Evolutionary conservation across 37 sponge, comb jelly and placozoan species (phyloP), one percentile per base, ranked within the genome.

Genomic region (Eunapius fragilis): DNA sequence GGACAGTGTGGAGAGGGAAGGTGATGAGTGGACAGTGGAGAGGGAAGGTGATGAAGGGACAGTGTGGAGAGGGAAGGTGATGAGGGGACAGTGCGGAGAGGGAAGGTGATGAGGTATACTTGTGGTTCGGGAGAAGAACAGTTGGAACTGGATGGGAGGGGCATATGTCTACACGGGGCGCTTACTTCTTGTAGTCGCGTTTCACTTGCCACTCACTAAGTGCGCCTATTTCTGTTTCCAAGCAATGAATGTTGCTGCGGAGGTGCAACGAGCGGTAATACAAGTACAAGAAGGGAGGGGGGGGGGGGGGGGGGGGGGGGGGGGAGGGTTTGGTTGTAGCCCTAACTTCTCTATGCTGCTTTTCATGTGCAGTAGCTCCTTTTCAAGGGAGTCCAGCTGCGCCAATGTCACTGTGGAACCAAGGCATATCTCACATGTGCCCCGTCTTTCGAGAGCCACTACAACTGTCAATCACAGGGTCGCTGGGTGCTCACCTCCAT

Each of bases 131-230:
- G n/a, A n/a, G n/a, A n/a, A n/a, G n/a, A n/a, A n/a, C n/a, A n/a
- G n/a, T n/a, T n/a, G n/a, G n/a, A n/a, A n/a, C n/a, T n/a, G n/a
- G n/a, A n/a, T n/a, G 78, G n/a, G 78, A 41, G 78, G 48, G 48
- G 38, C 48, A 38, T 78, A 48, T 3, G 49, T 75, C 33, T 6
- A 81, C 31, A 22, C 30, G 17, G 25, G n/a, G 38, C 11, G 68
- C 89, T 71, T 30, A 86, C 91, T 91, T 87, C 35, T 71, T 72
- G 26, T 81, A 84, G 19, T 93, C 91, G 48, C 86, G 87, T 79
- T 83, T 87, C n/a, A 87, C 90, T 70, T 87, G 81, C 90, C 91
- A 87, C 69, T 81, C 89, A 41, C 80, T 87, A 50, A 93, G 77
- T 0, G 87, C 85, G 11, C 30, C 24, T 37, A 90, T 74, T 67